Conservation (phyloP, 30 jellyfish, hydroid and myxozoan species). For the Chironex yamaguchii region DNA sequence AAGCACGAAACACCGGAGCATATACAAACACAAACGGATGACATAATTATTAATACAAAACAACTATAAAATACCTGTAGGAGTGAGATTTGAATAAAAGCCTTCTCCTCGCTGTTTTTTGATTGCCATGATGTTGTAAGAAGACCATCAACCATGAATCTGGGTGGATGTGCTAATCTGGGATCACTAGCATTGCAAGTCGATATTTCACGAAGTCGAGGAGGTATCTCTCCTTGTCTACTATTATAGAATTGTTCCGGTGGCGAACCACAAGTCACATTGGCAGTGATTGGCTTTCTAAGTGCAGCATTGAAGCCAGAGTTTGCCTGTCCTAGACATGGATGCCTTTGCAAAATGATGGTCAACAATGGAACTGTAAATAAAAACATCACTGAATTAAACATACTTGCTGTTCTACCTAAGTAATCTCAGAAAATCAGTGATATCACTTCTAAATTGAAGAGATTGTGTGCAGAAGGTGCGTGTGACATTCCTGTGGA, state of each 20-base stretch:
- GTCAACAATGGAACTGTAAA: no score
- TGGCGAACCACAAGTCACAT: slow-evolving; percentile 96
- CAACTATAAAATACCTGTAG: slow-evolving; percentile 49
- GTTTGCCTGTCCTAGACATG: not conserved
- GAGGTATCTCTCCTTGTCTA: slow-evolving; percentile 87
- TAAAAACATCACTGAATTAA: no score
- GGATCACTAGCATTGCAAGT: slow-evolving; percentile 67
- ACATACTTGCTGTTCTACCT: no score
- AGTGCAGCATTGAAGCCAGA: slow-evolving; percentile 78
- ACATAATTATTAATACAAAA: no score
- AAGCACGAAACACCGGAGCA: no score
- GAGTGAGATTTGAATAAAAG: slow-evolving; percentile 28
- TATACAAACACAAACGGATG: no score
- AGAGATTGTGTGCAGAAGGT: no score
- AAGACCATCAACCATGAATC: slow-evolving; percentile 56
- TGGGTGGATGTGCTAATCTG: slow-evolving; percentile 58
- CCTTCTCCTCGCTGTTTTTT: slow-evolving; percentile 46
- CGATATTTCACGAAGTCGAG: slow-evolving; percentile 54
- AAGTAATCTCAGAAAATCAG: no score
- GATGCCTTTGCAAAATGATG: no score
- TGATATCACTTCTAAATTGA: no score
- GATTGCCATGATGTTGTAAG: slow-evolving; percentile 70
- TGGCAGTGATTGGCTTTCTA: slow-evolving; percentile 79
- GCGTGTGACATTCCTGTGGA: no score
- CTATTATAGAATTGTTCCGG: slow-evolving; percentile 93